These are phyloP conservation scores for Lagopus muta DNA, from an alignment of 2,113 vertebrate genomes.

Conservation along the genomic window DNA sequence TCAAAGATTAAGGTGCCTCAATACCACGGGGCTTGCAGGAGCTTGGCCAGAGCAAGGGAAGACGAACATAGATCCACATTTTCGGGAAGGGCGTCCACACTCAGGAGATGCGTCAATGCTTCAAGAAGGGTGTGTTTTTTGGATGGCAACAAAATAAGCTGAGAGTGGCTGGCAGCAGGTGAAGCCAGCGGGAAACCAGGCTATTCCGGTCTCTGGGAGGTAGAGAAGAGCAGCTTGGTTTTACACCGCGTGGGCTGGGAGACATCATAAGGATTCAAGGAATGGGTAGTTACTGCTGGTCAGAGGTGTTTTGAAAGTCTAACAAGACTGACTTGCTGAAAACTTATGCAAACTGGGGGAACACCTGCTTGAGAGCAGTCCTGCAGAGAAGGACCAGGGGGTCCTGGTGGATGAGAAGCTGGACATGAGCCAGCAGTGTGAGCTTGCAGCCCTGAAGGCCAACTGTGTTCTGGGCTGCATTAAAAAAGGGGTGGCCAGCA, in stretches of 20 bases:
- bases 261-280: not conserved
- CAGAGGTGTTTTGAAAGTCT: not conserved
- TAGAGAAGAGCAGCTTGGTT: conserved; percentile 9
- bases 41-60: not conserved
- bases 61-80: conserved; percentile 1
- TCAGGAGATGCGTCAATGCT: conserved; percentile 27
- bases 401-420: too few species aligned
- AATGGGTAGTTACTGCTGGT: conserved; percentile 7
- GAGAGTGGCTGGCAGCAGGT: conserved; percentile 21
- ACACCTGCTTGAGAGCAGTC: too few species aligned
- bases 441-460: too few species aligned
- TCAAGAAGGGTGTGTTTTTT: conserved; percentile 51
- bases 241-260: conserved; percentile 12
- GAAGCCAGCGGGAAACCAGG: not conserved
- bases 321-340: not conserved
- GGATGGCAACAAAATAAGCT: conserved; percentile 43
- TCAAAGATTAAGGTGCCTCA: not conserved
- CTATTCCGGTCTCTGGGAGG: conserved; percentile 39
- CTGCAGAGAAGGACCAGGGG: too few species aligned
- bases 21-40: not conserved
- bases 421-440: too few species aligned
- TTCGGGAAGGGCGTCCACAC: conserved; percentile 40
- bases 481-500: too few species aligned
- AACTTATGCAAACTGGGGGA: too few species aligned
- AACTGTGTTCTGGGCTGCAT: too few species aligned